Percentiles rank a stretch among this genome's conserved stretches.
These are phyloP conservation scores for Paracentrotus lividus DNA, from an alignment of 53 echinoderm and acorn worm species.

Conservation along the genomic window DNA sequence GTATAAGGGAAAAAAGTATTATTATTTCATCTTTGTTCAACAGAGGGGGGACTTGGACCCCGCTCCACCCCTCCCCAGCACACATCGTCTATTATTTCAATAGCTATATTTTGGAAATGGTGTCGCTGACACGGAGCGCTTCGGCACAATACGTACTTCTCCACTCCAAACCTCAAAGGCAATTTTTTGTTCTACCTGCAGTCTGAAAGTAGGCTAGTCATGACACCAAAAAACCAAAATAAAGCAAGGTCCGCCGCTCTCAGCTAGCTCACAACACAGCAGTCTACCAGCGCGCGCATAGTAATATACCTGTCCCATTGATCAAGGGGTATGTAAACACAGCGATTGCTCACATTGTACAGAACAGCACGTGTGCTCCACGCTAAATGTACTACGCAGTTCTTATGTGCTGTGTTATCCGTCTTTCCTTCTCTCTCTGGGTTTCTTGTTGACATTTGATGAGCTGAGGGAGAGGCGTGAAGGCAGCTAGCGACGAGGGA, in stretches of 20 bases:
- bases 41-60: too few relatives aligned
- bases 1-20: too few relatives aligned
- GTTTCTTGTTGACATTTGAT: constrained; percentile 38
- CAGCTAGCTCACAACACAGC: not conserved
- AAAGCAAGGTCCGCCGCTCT: not conserved
- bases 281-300: constrained; percentile 36
- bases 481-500: not conserved
- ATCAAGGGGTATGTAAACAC: constrained; percentile 49
- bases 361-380: constrained; percentile 41
- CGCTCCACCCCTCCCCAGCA: too few relatives aligned
- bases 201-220: constrained; percentile 2
- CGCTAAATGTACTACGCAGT: not conserved
- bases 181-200: not conserved
- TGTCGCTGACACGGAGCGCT: not conserved
- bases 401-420: not conserved
- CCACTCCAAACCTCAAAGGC: not conserved
- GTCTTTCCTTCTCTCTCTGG: not conserved
- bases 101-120: too few relatives aligned
- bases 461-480: constrained; percentile 11
- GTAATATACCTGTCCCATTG: constrained; percentile 55
- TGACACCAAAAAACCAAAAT: too few relatives aligned
- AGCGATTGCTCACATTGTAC: not conserved
- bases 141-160: too few relatives aligned
- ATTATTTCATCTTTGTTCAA: too few relatives aligned
- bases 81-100: too few relatives aligned